Base-by-base conservation (phyloP, 2,113 vertebrate genomes). In the Sclerurus mexicanus region DNA sequence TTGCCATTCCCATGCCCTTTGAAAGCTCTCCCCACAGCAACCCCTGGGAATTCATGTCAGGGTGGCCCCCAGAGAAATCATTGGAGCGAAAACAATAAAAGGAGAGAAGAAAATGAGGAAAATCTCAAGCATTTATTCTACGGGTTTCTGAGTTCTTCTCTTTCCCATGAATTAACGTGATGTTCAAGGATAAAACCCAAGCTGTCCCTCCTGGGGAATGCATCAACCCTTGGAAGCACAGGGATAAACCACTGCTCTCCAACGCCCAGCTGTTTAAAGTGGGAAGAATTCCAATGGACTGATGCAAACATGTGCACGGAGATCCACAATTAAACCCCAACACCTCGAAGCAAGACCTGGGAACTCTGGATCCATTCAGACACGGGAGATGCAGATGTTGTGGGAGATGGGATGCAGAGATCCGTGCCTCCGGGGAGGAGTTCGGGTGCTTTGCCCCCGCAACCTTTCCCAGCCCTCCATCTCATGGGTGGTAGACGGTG, bases 401-500 rank as follows among this genome's bases (percentile, higher is more conserved):
- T 17, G 39, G 55, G 67, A 79, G 58, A 35, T 2, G 1, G 22
- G 23, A 72, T n/a, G n/a, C 33, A 18, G 42, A 18, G 42, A 18
- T 10, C 17, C 14, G 15, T 12, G n/a, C 18, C 64, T 56, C 66
- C n/a, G 58, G 19, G 40, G 83, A 59, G 59, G n/a, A 37, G 37
- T 49, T 21, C 0, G 12, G 30, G 55, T 55, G 33, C 15, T 73
- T 69, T 88, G 72, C 35, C 56, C 93, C 25, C 31, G 59, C 14
- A 49, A 72, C 72, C 37, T 56, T 78, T 78, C 35, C 74, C 89
- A 77, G 42, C 67, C 73, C 42, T 79, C 14, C 55, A 14, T 76
- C 89, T 88, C 55, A 47, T 60, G 40, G 44, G 30, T 96, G 87
- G 95, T 94, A 89, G 89, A 96, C 84, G 87, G 52, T 3, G 25